A percentile compares a stretch with the other conserved stretches of the same genome.
Evolutionary conservation across 2,797 vertebrate species (phyloP).

Genomic region (Cirrhinus mrigala): DNA sequence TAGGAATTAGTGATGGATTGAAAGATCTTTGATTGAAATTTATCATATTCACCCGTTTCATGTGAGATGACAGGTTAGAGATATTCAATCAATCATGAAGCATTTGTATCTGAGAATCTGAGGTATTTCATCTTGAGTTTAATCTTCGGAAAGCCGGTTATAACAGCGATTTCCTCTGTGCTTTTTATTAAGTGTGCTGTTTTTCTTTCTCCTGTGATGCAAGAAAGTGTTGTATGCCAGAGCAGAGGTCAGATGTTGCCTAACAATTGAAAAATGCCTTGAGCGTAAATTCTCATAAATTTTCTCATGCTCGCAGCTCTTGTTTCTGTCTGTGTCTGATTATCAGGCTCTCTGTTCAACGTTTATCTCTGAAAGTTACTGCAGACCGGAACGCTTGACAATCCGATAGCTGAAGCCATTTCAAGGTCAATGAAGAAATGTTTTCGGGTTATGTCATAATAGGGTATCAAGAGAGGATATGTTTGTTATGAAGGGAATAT

Average conservation of each 20-base stretch:
- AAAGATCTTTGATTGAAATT: not conserved
- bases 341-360: not conserved
- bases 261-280: constrained; percentile 34
- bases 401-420: not conserved
- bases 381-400: not conserved
- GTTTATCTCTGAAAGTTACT: not conserved
- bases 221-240: constrained; percentile 32
- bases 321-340: constrained; percentile 21
- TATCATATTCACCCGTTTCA: not conserved
- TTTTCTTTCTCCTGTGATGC: constrained; percentile 34
- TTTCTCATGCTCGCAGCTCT: constrained; percentile 3
- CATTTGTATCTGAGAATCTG: not conserved
- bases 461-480: not conserved
- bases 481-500: not conserved
- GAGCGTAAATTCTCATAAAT: constrained; percentile 19
- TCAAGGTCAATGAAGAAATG: not conserved
- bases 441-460: not conserved
- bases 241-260: constrained; percentile 42
- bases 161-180: constrained; percentile 3
- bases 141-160: not conserved
- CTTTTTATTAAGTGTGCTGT: constrained; percentile 6
- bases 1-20: not conserved
- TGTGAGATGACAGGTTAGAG: not conserved
- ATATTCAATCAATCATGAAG: not conserved
- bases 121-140: not conserved